Evolutionary conservation across 2,113 vertebrate species (phyloP), one percentile per base, ranked within the genome.

Genomic region (Pachycephala philippinensis): DNA sequence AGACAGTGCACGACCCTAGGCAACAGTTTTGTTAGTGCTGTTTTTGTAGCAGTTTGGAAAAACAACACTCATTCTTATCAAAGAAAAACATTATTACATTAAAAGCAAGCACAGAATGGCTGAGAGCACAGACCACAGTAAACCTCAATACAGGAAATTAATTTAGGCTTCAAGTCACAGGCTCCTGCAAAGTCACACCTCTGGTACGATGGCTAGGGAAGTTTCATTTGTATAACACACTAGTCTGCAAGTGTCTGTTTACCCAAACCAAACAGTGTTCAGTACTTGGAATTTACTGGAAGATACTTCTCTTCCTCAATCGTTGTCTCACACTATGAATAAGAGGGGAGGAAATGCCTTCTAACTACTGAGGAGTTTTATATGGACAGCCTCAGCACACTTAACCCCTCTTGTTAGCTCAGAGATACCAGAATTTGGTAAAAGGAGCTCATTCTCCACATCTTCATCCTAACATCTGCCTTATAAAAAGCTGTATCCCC

Each of bases 1-100:
- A 66, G 99, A 99, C 49, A 99, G 94, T 0, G 99, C 99, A 66
- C 99, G 98, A n/a, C 99, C 99, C 99, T 99, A 84, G 50, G 71
- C 4, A 88, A 65, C 18, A 96, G 75, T 44, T 79, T 74, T 45
- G 35, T 93, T 83, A 91, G 53, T 74, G 94, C 8, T 57, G 6
- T 3, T 68, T 86, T 54, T 47, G 21, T 14, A 84, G 47, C 3
- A 2, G 6, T 53, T 59, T 45, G 31, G 14, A 83, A 79, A 72
- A 94, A 20, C 7, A 65, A 4, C 35, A 31, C 22, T 76, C 28
- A 14, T 61, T 42, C 57, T 69, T 44, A 69, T 19, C 3, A 40
- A 80, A 71, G 12, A 30, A 88, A 69, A 79, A 13, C 5, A 87
- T 31, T 30, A 63, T 21, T 68, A 35, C 22, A n/a, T 61, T 47